Evolutionary conservation across 2,888 invertebrate species (phyloP).

Genomic region (Chesias legatella): DNA sequence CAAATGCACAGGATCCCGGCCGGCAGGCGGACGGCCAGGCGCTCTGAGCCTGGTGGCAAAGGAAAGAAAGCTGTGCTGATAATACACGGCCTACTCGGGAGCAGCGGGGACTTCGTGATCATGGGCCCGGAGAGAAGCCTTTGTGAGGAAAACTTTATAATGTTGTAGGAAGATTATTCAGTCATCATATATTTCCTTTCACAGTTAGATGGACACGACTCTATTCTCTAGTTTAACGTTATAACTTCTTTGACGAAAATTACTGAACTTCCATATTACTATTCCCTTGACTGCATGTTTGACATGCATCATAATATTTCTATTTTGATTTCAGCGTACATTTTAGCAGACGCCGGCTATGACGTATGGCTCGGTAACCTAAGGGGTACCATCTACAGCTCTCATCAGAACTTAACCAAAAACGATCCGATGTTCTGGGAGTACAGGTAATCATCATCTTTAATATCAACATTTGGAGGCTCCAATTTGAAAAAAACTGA

Average conservation of each 20-base stretch:
- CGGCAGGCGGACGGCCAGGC: slow-evolving; percentile 53
- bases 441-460: slow-evolving; percentile 62
- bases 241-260: too few relatives aligned
- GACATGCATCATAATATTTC: too few relatives aligned
- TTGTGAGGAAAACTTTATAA: slow-evolving; percentile 55
- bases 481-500: not conserved
- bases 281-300: too few relatives aligned
- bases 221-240: too few relatives aligned
- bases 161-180: too few relatives aligned
- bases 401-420: slow-evolving; percentile 61
- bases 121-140: slow-evolving; percentile 84
- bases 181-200: not conserved
- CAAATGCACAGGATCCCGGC: slow-evolving; percentile 82
- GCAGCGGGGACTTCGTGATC: slow-evolving; percentile 85
- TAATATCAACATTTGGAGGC: not conserved
- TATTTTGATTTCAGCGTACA: slow-evolving; percentile 59
- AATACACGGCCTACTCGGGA: slow-evolving; percentile 82
- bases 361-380: slow-evolving; percentile 81
- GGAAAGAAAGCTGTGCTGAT: slow-evolving; percentile 70
- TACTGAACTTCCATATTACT: too few relatives aligned
- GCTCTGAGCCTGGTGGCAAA: slow-evolving; percentile 41
- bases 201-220: too few relatives aligned
- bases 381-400: slow-evolving; percentile 71
- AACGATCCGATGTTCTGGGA: slow-evolving; percentile 75
- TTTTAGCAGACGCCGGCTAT: slow-evolving; percentile 80